Evolutionary conservation across 2,888 invertebrate species (phyloP), one percentile per base, ranked within the genome.

Genomic region (Idaea aversata): DNA sequence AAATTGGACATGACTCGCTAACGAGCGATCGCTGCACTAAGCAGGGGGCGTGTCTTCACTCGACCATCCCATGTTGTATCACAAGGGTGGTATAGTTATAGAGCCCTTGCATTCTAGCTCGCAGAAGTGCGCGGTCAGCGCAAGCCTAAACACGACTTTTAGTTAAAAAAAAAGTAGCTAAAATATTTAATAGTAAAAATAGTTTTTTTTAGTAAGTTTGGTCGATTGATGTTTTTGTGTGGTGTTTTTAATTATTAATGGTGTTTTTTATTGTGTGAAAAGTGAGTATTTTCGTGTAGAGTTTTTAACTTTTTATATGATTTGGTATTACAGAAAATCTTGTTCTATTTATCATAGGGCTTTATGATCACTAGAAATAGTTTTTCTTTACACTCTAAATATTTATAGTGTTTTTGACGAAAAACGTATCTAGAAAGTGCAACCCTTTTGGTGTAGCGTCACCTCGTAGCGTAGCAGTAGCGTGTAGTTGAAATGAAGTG

Each of bases 31-130:
- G 13, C 47, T 13, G 47, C 10, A 67, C 57, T 67, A 72, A 77
- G 75, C 70, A 72, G 77, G 77, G 78, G 88, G 88, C 85, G 89
- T 85, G 78, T 76, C 81, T 66, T 66, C 57, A 61, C 5, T 16
- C 34, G 71, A 25, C 73, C 77, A 65, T 73, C 80, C 80, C 70
- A 76, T 70, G 66, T 47, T 47, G 57, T 68, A 67, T 65, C 58
- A 35, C 60, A 47, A 47, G 47, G 47, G 47, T 47, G 47, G 47
- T 47, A n/a, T n/a, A n/a, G n/a, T 25, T 25, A 69, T 83, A 83
- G 70, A 82, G 10, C 47, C 47, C 47, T 10, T 47, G 47, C 47
- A 13, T 2, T 47, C 4, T 47, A 0, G 13, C 47, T 47, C 10
- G 47, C 47, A 47, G 47, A 47, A 47, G 47, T 47, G 47, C 47